Evolutionary conservation across 2,113 vertebrate genomes (phyloP).

Genomic region (Glaucidium brasilianum): DNA sequence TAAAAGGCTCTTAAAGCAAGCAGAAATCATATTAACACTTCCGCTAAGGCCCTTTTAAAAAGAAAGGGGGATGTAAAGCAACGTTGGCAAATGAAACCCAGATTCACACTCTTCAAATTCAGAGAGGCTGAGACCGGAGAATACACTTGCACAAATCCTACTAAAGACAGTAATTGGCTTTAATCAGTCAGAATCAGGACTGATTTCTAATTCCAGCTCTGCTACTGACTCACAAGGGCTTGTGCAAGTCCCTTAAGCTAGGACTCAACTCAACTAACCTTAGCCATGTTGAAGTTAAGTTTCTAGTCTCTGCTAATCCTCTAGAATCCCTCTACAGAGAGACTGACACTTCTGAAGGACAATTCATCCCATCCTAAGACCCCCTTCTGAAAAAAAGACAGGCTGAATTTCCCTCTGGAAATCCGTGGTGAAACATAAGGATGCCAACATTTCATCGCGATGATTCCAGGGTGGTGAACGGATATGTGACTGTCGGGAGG

Average conservation of each 20-base stretch:
- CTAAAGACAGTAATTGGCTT: background rate
- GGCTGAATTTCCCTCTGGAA: background rate
- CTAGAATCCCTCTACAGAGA: background rate
- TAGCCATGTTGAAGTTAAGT: background rate
- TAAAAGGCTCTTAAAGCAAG: background rate
- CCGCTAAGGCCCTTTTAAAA: background rate
- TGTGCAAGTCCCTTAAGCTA: background rate
- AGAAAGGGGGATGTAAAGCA: background rate
- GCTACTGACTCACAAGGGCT: background rate
- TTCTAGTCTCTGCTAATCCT: background rate
- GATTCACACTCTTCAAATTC: background rate
- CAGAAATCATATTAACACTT: slow-evolving; percentile 14
- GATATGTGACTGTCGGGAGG: fast-evolving
- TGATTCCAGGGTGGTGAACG: fast-evolving
- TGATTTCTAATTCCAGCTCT: background rate
- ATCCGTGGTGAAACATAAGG: fast-evolving
- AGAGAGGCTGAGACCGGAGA: background rate
- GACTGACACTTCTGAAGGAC: background rate
- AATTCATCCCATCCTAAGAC: background rate
- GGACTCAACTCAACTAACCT: background rate
- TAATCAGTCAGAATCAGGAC: background rate
- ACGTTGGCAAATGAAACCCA: slow-evolving; percentile 13
- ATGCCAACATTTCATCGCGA: background rate
- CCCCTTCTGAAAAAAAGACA: background rate
- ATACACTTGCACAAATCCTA: background rate